phyloP scores from a whole-genome alignment of 2,888 invertebrate species.

The Caenorhabditis wallacei region DNA sequence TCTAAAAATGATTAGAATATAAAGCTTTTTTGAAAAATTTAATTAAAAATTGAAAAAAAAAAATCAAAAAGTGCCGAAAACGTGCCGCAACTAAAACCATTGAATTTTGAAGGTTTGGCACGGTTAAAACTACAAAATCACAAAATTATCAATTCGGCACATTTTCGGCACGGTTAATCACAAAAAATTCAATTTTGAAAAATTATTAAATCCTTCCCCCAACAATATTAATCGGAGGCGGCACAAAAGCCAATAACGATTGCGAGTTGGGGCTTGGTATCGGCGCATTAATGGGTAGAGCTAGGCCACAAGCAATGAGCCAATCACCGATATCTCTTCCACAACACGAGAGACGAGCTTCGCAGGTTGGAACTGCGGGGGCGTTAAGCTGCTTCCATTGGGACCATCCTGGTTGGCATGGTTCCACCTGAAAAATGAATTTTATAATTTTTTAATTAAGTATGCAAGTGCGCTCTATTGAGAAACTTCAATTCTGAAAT shows the following conservation, averaged over 20 bases:
- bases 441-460: too few species aligned
- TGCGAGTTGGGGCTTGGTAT: conserved; percentile 38
- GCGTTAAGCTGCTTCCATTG: conserved; percentile 76
- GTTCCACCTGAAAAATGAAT: conserved; percentile 68
- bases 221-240: conserved; percentile 40
- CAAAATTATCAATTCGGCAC: too few species aligned
- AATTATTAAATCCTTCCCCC: conserved; percentile 27
- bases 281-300: conserved; percentile 58
- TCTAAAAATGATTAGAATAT: conserved; percentile 15
- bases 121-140: too few species aligned
- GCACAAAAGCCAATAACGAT: conserved; percentile 43
- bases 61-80: too few species aligned
- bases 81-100: too few species aligned
- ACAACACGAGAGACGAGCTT: conserved; percentile 72
- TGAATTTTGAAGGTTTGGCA: too few species aligned
- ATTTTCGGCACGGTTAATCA: neutral
- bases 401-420: conserved; percentile 62
- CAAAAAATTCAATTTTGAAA: neutral
- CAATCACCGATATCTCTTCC: conserved; percentile 76
- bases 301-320: conserved; percentile 73
- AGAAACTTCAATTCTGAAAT: too few species aligned
- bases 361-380: conserved; percentile 72
- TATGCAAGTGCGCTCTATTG: too few species aligned
- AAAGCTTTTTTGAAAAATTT: neutral
- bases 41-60: neutral